Evolutionary conservation across 2,888 invertebrate species (phyloP).

Genomic region (Netelia inedita): DNA sequence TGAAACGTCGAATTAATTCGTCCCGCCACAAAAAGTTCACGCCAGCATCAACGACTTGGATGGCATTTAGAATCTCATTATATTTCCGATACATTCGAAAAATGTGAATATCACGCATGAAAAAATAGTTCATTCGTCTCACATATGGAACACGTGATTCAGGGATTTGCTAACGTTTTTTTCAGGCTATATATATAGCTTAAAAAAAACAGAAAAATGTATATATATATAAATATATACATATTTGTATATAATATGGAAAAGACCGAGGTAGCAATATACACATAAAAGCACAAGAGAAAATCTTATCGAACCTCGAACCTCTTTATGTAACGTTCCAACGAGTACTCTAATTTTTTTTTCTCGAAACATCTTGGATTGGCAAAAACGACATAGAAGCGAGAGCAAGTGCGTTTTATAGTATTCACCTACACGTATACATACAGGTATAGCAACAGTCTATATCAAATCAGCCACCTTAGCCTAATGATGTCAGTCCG

Average conservation of each 20-base stretch:
- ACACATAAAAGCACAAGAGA: not conserved
- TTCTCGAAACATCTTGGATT: constrained; percentile 1
- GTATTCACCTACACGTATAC: not conserved
- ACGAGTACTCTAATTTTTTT: constrained; percentile 43
- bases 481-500: no score
- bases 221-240: no score
- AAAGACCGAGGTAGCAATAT: not conserved
- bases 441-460: not conserved
- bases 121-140: no score
- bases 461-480: not conserved
- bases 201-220: no score
- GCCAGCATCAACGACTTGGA: not conserved
- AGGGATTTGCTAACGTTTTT: no score
- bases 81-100: not conserved
- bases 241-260: not conserved
- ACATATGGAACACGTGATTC: no score
- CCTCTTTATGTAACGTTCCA: constrained; percentile 50
- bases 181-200: no score
- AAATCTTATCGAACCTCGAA: constrained; percentile 52
- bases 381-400: not conserved
- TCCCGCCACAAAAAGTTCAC: not conserved
- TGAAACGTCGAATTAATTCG: not conserved
- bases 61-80: not conserved
- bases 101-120: not conserved
- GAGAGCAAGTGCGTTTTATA: not conserved